These are phyloP conservation scores for Hemicentrotus pulcherrimus DNA, from an alignment of 35 echinoderm and acorn worm genomes.

Conservation along the genomic window DNA sequence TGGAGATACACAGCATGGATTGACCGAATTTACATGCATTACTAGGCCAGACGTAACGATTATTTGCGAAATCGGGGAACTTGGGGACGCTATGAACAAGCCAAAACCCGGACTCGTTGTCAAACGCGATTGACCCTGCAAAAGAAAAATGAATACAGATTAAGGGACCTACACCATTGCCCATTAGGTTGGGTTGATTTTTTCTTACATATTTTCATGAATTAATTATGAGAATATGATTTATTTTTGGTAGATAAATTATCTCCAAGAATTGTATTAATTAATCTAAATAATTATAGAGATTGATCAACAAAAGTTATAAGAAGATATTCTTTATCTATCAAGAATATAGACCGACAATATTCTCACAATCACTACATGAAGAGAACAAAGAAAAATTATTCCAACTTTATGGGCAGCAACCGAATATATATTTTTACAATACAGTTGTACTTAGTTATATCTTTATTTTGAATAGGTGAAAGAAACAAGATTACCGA, in stretches of 20 bases:
- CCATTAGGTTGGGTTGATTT: background rate
- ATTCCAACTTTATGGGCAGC: background rate
- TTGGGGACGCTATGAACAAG: constrained; percentile 89
- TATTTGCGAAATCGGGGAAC: constrained; percentile 67
- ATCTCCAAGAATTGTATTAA: no score
- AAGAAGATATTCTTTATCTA: background rate
- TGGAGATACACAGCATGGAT: constrained; percentile 78
- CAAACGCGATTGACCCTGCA: constrained; percentile 76
- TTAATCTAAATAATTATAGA: no score
- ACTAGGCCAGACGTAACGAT: constrained; percentile 71
- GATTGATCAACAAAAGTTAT: background rate
- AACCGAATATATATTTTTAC: background rate
- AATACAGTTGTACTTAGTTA: no score
- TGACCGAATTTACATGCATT: constrained; percentile 76
- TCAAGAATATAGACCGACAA: background rate
- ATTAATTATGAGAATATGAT: no score
- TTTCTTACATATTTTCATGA: background rate
- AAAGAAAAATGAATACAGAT: background rate
- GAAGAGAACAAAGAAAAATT: background rate
- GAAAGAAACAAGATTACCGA: no score
- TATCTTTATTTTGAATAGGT: background rate
- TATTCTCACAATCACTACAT: background rate
- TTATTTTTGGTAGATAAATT: no score
- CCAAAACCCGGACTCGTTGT: constrained; percentile 75
- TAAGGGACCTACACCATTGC: no score